Conservation (phyloP, 2,797 vertebrate species). For the Crenuchus spilurus region DNA sequence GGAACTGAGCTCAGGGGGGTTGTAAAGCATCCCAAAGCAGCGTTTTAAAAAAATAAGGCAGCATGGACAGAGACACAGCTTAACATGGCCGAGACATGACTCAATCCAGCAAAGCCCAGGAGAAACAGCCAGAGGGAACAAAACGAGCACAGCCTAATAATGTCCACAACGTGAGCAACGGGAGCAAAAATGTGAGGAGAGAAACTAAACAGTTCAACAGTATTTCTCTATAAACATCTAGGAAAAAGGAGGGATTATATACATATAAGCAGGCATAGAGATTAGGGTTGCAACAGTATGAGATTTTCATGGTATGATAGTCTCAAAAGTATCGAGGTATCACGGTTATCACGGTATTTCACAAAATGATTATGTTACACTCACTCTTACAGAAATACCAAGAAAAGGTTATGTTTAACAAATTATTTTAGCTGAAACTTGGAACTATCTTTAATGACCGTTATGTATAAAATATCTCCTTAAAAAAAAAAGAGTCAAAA, state of each 20-base stretch:
- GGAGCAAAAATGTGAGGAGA: not conserved
- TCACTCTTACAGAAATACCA: too few relatives aligned
- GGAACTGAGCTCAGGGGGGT: not conserved
- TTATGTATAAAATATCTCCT: too few relatives aligned
- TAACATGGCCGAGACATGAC: not conserved
- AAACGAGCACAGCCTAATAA: not conserved
- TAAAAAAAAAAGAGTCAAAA: too few relatives aligned
- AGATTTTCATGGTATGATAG: too few relatives aligned
- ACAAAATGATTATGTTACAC: too few relatives aligned
- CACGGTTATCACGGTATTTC: too few relatives aligned
- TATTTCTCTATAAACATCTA: not conserved
- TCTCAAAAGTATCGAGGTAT: too few relatives aligned
- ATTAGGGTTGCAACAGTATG: too few relatives aligned
- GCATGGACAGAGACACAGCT: not conserved
- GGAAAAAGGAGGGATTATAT: not conserved
- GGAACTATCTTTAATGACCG: too few relatives aligned
- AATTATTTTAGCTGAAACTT: too few relatives aligned
- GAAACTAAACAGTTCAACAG: not conserved
- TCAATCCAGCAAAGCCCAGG: slow-evolving; percentile 11
- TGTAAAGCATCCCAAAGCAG: slow-evolving; percentile 22
- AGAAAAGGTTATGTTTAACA: too few relatives aligned
- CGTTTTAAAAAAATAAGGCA: not conserved
- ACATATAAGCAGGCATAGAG: too few relatives aligned
- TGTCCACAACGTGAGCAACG: slow-evolving; percentile 6
- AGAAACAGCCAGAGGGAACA: slow-evolving; percentile 24